phyloP scores from a whole-genome alignment of 2,888 invertebrate genomes.

The Tenthredo notha region DNA sequence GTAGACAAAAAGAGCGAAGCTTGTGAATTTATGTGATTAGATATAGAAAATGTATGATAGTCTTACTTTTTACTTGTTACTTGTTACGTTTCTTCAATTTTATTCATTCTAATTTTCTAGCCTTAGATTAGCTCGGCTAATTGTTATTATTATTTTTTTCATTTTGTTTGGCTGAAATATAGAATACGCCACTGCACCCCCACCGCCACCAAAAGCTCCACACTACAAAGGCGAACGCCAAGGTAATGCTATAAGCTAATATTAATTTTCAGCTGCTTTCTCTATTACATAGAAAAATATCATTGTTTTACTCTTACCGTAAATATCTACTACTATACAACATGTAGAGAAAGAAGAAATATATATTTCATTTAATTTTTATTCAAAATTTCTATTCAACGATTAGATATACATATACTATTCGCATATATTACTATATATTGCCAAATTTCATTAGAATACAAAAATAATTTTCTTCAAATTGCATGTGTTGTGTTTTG shows the following conservation, averaged over 20 bases:
- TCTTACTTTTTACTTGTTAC: too few species aligned
- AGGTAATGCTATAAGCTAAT: slow-evolving; percentile 71
- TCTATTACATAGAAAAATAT: neutral
- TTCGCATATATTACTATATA: neutral
- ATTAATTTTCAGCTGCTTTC: slow-evolving; percentile 35
- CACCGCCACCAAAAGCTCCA: slow-evolving; percentile 76
- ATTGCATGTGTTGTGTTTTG: slow-evolving; percentile 3
- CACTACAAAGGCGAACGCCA: slow-evolving; percentile 76
- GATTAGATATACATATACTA: neutral
- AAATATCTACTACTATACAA: neutral
- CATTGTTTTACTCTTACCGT: neutral
- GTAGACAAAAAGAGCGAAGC: slow-evolving; percentile 50
- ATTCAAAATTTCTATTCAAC: neutral
- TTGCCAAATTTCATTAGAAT: neutral
- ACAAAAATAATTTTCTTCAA: neutral
- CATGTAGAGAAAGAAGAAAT: neutral
- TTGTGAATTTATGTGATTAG: slow-evolving; percentile 39
- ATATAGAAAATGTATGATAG: slow-evolving; percentile 8
- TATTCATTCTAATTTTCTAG: slow-evolving; percentile 29
- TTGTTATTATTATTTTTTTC: slow-evolving; percentile 67
- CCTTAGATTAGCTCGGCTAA: slow-evolving; percentile 63
- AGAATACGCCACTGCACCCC: slow-evolving; percentile 77
- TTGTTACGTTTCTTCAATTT: neutral
- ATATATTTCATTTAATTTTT: neutral
- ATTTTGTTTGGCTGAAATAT: slow-evolving; percentile 69